Evolutionary conservation across 2,888 invertebrate genomes (phyloP).

Genomic region (Cryptocheilus praepositus): DNA sequence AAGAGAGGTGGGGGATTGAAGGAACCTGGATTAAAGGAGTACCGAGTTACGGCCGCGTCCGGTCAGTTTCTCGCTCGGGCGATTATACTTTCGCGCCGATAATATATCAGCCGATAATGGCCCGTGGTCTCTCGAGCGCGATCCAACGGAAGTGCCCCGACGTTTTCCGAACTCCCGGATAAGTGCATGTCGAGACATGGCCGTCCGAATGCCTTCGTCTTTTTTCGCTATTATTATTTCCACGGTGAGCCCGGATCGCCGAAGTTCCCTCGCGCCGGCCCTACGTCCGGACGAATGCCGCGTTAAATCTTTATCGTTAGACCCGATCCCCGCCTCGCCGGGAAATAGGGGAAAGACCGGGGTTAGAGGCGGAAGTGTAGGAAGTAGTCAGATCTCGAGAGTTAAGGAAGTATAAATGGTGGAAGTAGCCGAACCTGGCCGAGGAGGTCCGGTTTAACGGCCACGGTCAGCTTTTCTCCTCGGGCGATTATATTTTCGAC

Average conservation of each 20-base stretch:
- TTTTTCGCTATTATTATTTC: background rate
- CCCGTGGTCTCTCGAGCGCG: constrained; percentile 18
- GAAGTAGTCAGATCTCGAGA: constrained; percentile 12
- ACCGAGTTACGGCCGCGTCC: constrained; percentile 32
- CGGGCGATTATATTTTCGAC: constrained; percentile 66
- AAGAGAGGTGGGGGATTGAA: constrained; percentile 15
- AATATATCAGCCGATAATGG: constrained; percentile 72
- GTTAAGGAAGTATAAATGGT: constrained; percentile 6
- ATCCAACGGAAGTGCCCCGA: constrained; percentile 17
- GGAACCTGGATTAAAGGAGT: constrained; percentile 49
- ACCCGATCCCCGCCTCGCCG: background rate
- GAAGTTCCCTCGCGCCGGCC: too few species aligned
- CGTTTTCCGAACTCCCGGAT: constrained; percentile 30
- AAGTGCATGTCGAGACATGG: constrained; percentile 9
- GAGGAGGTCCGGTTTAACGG: constrained; percentile 41
- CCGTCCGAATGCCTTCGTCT: background rate
- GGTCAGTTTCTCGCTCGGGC: constrained; percentile 51
- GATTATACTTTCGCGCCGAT: constrained; percentile 69
- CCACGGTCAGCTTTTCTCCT: constrained; percentile 42
- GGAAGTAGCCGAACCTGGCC: constrained; percentile 26
- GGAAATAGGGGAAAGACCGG: constrained; percentile 2
- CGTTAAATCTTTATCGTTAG: background rate
- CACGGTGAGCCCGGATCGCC: too few species aligned
- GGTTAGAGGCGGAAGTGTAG: constrained; percentile 13
- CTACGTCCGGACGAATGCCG: background rate